phyloP scores from a whole-genome alignment of 1,140 invertebrate genomes.

The Cydia fagiglandana region DNA sequence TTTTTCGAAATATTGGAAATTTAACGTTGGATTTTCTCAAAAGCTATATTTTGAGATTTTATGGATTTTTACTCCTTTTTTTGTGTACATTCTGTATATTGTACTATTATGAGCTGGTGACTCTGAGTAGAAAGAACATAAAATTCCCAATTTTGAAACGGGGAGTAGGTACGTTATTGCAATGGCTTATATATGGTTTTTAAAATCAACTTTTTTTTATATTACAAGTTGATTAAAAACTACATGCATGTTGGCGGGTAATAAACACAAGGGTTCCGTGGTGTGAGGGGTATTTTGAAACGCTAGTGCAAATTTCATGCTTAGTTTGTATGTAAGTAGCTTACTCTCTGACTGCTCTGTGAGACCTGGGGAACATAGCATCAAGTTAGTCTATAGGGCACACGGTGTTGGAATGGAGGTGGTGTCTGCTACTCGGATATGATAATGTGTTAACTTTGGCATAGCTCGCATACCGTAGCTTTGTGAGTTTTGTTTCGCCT shows the following conservation, averaged over 20 bases:
- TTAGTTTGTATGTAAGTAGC: conserved; percentile 50
- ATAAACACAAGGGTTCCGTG: background rate
- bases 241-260: background rate
- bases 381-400: conserved; percentile 57
- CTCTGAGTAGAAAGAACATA: too few relatives aligned
- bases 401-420: background rate
- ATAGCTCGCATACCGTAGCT: background rate
- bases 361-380: conserved; percentile 75
- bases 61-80: too few relatives aligned
- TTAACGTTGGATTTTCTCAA: too few relatives aligned
- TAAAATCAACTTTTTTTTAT: background rate
- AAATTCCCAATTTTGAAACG: too few relatives aligned
- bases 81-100: too few relatives aligned
- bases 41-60: too few relatives aligned
- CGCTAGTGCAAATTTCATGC: conserved; percentile 50
- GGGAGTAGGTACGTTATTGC: too few relatives aligned
- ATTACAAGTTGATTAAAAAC: background rate
- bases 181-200: background rate
- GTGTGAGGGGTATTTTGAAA: conserved; percentile 3
- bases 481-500: background rate
- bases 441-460: background rate
- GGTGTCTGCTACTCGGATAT: background rate
- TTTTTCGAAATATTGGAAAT: too few relatives aligned
- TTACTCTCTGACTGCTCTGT: conserved; percentile 76
- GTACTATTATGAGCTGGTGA: too few relatives aligned